A percentile compares a stretch with the other conserved stretches of the same genome.
Conservation (phyloP, 2,797 vertebrate species). For the Muraenolepis orangiensis region DNA sequence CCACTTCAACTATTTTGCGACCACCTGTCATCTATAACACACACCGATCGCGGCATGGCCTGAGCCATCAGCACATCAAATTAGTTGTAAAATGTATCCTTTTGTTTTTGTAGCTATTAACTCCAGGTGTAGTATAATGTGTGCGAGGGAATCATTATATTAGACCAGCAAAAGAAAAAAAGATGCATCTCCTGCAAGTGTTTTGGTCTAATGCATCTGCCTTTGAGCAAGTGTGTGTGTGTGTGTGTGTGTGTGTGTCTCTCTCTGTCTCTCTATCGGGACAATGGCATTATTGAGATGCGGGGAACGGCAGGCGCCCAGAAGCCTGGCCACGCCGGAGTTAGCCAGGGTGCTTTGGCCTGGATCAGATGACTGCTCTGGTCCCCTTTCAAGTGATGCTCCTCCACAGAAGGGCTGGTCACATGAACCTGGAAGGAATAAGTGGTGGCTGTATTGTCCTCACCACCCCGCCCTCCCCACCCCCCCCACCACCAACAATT, state of each 20-base stretch:
- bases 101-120: neutral
- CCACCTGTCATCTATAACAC: neutral
- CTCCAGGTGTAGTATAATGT: neutral
- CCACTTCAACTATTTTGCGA: neutral
- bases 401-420: conserved; percentile 56
- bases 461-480: conserved; percentile 38
- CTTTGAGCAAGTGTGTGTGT: conserved; percentile 38
- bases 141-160: neutral
- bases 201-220: conserved; percentile 23
- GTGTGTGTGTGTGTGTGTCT: conserved; percentile 32
- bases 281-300: conserved; percentile 77
- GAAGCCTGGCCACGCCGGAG: conserved; percentile 62
- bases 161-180: conserved; percentile 1
- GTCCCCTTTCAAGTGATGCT: conserved; percentile 67
- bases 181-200: conserved; percentile 27
- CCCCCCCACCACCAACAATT: conserved; percentile 12
- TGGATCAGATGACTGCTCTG: conserved; percentile 67
- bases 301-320: conserved; percentile 70
- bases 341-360: conserved; percentile 67
- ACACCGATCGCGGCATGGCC: neutral
- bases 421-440: conserved; percentile 76
- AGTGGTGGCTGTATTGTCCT: conserved; percentile 62
- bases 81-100: neutral
- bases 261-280: conserved; percentile 52
- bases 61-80: neutral